Evolutionary conservation across 1,140 invertebrate species (phyloP), one percentile per base, ranked within the genome.

Genomic region (Eueides isabella): DNA sequence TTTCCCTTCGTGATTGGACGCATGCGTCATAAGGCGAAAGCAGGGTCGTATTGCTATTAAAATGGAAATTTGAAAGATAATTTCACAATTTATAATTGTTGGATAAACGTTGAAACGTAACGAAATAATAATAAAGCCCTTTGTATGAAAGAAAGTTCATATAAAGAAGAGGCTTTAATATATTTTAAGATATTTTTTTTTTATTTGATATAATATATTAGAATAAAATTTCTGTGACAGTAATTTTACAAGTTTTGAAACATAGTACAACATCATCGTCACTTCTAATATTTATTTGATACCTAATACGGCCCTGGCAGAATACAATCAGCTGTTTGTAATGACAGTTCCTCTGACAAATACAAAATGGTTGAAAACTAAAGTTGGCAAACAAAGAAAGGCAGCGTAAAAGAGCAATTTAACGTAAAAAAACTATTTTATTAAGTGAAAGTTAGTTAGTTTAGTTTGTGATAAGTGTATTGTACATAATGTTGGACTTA

Each of bases 401-500:
- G 83, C 87, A 92, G 84, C 88, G 86, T 89, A 91, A 88, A 86
- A 87, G 80, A 84, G 85, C 79, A 80, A 87, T 88, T 87, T 83
- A 85, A 80, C 82, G 72, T 82, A 83, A 77, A 86, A 88, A 87
- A 85, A 85, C 76, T 78, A 74, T 87, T 90, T 89, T 87, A 85
- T 88, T 79, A 82, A 89, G 88, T 91, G 88, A 92, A 92, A 92
- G 88, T 89, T 88, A 87, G 79, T 85, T 88, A 90, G 86, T 85
- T 88, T 88, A 89, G 84, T 89, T 87, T 84, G 78, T 89, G 83
- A 85, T 85, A 74, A 84, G 87, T 88, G 88, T 87, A 75, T 78
- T 79, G 85, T 88, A 83, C 86, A 91, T 82, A 94, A 99, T 99
- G 98, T 95, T 99, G 94, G 98, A 98, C 93, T 95, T 99, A 89